These are phyloP conservation scores for Siniperca undulata DNA, from an alignment of 2,797 vertebrate genomes.

Conservation along the genomic window DNA sequence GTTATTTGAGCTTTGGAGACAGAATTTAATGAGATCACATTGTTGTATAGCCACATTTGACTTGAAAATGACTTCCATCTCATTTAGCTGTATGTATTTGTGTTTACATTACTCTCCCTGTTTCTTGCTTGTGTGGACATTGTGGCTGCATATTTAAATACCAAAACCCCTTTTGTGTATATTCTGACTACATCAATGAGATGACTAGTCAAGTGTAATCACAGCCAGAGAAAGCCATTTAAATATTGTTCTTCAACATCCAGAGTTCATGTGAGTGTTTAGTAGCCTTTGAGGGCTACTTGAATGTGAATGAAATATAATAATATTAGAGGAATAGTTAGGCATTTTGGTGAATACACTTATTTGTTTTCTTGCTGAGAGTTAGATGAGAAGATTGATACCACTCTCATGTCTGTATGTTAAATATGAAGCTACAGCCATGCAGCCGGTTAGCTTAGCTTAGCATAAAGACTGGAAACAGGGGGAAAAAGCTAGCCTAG, in stretches of 20 bases:
- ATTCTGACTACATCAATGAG: background rate
- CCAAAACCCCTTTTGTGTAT: background rate
- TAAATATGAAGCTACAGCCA: too few relatives aligned
- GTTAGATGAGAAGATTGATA: background rate
- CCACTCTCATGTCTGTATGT: background rate
- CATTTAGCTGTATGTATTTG: conserved; percentile 18
- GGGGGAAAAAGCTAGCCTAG: background rate
- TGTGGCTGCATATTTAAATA: conserved; percentile 2
- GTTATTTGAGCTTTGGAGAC: conserved; percentile 42
- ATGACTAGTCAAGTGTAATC: background rate
- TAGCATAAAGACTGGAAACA: too few relatives aligned
- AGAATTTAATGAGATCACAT: conserved; percentile 45
- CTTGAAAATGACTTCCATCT: conserved; percentile 37
- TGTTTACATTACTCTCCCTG: conserved; percentile 19
- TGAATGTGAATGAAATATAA: background rate
- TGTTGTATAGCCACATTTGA: conserved; percentile 34
- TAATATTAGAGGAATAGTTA: background rate
- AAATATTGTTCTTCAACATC: background rate
- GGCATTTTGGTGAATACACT: background rate
- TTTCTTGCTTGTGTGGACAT: conserved; percentile 4
- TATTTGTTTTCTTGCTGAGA: background rate
- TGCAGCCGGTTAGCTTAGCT: too few relatives aligned
- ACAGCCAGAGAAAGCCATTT: background rate
- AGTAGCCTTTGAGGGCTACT: too few relatives aligned
- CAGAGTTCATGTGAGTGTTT: conserved; percentile 33